These are phyloP conservation scores for Drosophila anomalipes DNA, from an alignment of 2,888 invertebrate genomes.

Conservation along the genomic window DNA sequence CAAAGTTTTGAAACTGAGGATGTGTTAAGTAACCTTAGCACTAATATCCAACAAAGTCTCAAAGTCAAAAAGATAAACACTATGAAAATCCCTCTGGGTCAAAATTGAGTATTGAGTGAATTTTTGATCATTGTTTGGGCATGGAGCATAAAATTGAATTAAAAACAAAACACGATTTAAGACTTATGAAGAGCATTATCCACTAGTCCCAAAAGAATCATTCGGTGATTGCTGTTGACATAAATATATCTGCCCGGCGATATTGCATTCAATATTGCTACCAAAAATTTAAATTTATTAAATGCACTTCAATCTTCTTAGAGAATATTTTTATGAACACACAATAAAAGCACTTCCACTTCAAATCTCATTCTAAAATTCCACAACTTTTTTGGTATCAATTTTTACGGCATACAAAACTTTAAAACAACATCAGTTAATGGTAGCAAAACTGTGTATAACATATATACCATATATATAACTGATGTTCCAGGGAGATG, in stretches of 20 bases:
- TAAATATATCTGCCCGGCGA: background rate
- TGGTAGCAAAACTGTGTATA: background rate
- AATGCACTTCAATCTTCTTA: no score
- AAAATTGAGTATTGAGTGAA: background rate
- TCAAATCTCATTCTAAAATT: background rate
- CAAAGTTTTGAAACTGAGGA: background rate
- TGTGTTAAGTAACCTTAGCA: background rate
- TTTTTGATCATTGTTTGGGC: background rate
- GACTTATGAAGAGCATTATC: background rate
- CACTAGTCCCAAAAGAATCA: background rate
- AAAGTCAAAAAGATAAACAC: background rate
- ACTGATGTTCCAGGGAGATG: background rate
- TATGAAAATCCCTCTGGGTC: accelerated
- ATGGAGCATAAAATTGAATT: no score
- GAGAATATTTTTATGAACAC: background rate
- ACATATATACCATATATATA: background rate
- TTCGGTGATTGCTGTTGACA: background rate
- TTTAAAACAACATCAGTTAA: slow-evolving; percentile 7
- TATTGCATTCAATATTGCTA: background rate
- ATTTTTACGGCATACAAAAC: background rate
- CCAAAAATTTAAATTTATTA: background rate
- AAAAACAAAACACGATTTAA: no score
- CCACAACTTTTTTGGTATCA: background rate
- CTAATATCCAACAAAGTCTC: background rate
- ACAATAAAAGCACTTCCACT: background rate